phyloP scores from a whole-genome alignment of 2,113 vertebrate genomes.

The Tetrao urogallus region DNA sequence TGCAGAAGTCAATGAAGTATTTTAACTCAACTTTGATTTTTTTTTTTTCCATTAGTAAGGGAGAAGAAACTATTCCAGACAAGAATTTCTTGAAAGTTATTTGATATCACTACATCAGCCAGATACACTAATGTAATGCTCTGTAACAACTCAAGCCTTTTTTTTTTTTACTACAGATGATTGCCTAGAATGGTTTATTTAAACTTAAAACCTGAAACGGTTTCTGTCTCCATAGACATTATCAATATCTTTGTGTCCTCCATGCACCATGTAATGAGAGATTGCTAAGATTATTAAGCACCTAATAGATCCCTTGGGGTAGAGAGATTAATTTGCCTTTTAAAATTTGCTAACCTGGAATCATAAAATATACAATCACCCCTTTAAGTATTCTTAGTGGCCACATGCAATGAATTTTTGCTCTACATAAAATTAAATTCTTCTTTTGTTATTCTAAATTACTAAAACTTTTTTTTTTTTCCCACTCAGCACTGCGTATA shows the following conservation, averaged over 20 bases:
- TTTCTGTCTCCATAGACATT: background rate
- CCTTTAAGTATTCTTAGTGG: background rate
- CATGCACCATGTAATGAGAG: constrained; percentile 9
- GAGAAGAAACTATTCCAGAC: constrained; percentile 35
- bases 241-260: constrained; percentile 16
- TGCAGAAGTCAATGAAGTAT: background rate
- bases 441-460: constrained; percentile 10
- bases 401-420: background rate
- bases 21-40: constrained; percentile 10
- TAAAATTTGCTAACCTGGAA: constrained; percentile 8
- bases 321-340: constrained; percentile 52
- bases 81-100: constrained; percentile 23
- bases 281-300: constrained; percentile 26
- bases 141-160: background rate
- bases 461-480: background rate
- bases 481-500: background rate
- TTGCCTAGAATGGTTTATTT: constrained; percentile 45
- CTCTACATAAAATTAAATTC: background rate
- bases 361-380: constrained; percentile 19
- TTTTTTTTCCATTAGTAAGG: constrained; percentile 4
- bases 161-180: background rate
- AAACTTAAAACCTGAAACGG: constrained; percentile 51
- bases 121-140: background rate
- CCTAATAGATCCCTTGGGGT: constrained; percentile 1
- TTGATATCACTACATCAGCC: constrained; percentile 34